Base-by-base conservation (phyloP, 2,888 invertebrate genomes). In the Icerya purchasi region DNA sequence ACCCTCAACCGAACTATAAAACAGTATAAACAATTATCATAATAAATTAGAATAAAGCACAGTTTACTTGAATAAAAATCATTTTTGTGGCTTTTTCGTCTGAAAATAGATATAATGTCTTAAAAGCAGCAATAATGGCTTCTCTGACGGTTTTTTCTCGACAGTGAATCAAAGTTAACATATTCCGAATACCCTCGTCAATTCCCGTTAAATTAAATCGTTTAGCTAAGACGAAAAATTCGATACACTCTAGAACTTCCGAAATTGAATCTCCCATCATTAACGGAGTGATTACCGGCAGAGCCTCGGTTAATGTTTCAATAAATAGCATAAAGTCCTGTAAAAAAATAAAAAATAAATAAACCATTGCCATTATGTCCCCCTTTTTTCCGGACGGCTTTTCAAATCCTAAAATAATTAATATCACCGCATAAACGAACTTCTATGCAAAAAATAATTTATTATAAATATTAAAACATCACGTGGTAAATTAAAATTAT, bases 231-330 rank as follows among this genome's bases (percentile, higher is more conserved):
- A 86, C 85, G 66, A 94, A 85, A 69, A 93, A 89, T 61, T 87
- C 83, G 23, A 94, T 84, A 0, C 93, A 86, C 70, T 93, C 94
- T 58, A 83, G 78, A 18, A 90, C 85, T 70, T 93, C 93, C 0
- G 84, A 78, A 2, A 82, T 77, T 62, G 79, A 79, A 64, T 80
- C 79, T 0, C 85, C 83, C 70, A 81, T 78, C 14, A 93, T 73
- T 67, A 92, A 72, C 21, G 82, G 77, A 64, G 82, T 80, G 61
- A 89, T 80, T n/a, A 82, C 72, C 0, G 79, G 78, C 60, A 84
- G 72, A 5, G 78, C 74, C 19, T 70, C 68, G 63, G 77, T 75
- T 19, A 79, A 69, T 57, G 73, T 72, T 20, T 69, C 68, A 1
- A 75, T 73, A 68, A 80, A 79, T 25, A 69, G 70, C 24, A 74